Evolutionary conservation across 1,140 invertebrate genomes (phyloP), one percentile per base, ranked within the genome.

Genomic region (Ceratoteleas bidentatus): DNA sequence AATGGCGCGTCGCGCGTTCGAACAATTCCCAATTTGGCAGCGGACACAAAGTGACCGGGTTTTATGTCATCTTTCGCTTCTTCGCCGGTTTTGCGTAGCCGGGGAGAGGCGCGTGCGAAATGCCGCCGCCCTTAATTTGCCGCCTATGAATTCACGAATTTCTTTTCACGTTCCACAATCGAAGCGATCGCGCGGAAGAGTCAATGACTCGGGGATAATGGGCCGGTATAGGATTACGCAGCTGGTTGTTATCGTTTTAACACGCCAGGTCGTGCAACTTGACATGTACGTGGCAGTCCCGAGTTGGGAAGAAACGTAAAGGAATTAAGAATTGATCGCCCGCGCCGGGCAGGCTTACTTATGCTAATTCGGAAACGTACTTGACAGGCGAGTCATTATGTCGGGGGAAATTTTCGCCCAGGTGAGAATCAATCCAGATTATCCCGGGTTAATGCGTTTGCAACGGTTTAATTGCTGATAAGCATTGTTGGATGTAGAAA

Each of bases 1-100:
- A 90, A 89, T 89, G 86, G 82, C 54, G 73, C 36, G 85, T 68
- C 61, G 24, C 16, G 33, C 45, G 33, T 49, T 76, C 33, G 49
- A 54, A 68, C 64, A 69, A 56, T 73, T 80, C 16, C 3, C 50
- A 54, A 66, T 62, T 73, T 68, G 15, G 15, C 45, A 36, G 38
- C n/a, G n/a, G n/a, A n/a, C n/a, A n/a, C n/a, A n/a, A n/a, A n/a
- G n/a, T n/a, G n/a, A n/a, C n/a, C n/a, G n/a, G n/a, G n/a, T n/a
- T n/a, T n/a, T n/a, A n/a, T n/a, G n/a, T n/a, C n/a, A n/a, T n/a
- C n/a, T n/a, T n/a, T n/a, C n/a, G n/a, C 54, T 60, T 61, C 61
- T 56, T 34, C 14, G 5, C 5, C 13, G n/a, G n/a, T 70, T 81
- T 74, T 74, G 33, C 70, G 70, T 81, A 81, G 64, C 49, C 14